Conservation (phyloP, 1,140 invertebrate species). For the Sitodiplosis mosellana region DNA sequence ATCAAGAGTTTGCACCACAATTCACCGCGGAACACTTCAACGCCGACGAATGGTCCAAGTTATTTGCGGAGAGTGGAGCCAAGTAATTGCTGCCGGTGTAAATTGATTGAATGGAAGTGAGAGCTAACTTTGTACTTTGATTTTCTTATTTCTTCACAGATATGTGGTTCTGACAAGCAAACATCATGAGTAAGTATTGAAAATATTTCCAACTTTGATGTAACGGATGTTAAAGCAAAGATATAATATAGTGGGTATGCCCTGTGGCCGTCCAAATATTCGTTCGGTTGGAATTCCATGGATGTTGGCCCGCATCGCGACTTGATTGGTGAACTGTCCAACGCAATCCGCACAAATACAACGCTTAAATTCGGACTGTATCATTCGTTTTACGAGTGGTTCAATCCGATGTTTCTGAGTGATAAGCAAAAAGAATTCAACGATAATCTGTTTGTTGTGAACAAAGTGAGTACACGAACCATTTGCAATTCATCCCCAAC, state of each 20-base stretch:
- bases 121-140: neutral
- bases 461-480: slow-evolving; percentile 29
- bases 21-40: slow-evolving; percentile 73
- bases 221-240: too few relatives aligned
- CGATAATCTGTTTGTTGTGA: slow-evolving; percentile 41
- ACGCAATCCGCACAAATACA: slow-evolving; percentile 40
- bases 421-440: slow-evolving; percentile 52
- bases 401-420: slow-evolving; percentile 60
- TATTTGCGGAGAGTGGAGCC: slow-evolving; percentile 58
- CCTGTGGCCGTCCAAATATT: slow-evolving; percentile 68
- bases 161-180: slow-evolving; percentile 84
- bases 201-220: neutral
- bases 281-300: slow-evolving; percentile 78
- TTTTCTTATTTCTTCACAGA: slow-evolving; percentile 26
- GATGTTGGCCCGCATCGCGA: slow-evolving; percentile 74
- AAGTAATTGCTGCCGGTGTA: slow-evolving; percentile 34
- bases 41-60: slow-evolving; percentile 50
- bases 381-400: slow-evolving; percentile 85
- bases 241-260: slow-evolving; percentile 53
- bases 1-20: slow-evolving; percentile 68
- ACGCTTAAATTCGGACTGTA: slow-evolving; percentile 67
- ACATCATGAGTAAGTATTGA: slow-evolving; percentile 48
- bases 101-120: neutral
- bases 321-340: slow-evolving; percentile 49
- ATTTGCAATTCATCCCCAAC: neutral